Evolutionary conservation across 2,888 invertebrate species (phyloP), one percentile per base, ranked within the genome.

Genomic region (Drosophila anomalata): DNA sequence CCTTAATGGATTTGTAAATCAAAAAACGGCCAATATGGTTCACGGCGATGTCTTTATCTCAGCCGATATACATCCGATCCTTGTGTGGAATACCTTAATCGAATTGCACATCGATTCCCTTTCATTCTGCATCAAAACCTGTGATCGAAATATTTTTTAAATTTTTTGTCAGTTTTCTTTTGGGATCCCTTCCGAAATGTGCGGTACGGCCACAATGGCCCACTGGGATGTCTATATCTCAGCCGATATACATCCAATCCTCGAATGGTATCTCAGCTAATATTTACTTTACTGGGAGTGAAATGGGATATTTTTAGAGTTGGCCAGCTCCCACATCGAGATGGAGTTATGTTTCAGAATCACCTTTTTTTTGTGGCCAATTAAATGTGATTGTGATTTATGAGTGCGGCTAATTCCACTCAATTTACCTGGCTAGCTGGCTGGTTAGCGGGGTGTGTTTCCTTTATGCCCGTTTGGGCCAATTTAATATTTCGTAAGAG

Each of bases 401-500:
- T 69, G 57, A 66, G 50, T 39, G 54, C 66, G 51, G 24, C 63
- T 80, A 78, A 76, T 72, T 78, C 47, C 55, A 66, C 39, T 83
- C 77, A 68, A 77, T 59, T 69, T 63, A 62, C 48, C 47, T 36
- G 36, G 36, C 12, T 36, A n/a, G 36, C 36, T n/a, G n/a, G 36
- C 14, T n/a, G 36, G n/a, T 29, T 29, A 29, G 29, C 54, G 61
- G 73, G 85, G 83, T 79, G 85, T 85, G 78, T 79, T 85, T 55
- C 51, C 52, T 48, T 39, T 42, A 26, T 33, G 33, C 50, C 66
- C 26, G 54, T 61, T 69, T 77, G 47, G 51, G 60, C 62, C 20
- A 70, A 79, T 76, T 79, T 68, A 76, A 70, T 63, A 75, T 85
- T 85, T 83, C 86, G 75, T 86, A 82, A 73, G 39, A 47, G 46